Base-by-base conservation (phyloP, 1,140 invertebrate species). In the Bombus fervidus region DNA sequence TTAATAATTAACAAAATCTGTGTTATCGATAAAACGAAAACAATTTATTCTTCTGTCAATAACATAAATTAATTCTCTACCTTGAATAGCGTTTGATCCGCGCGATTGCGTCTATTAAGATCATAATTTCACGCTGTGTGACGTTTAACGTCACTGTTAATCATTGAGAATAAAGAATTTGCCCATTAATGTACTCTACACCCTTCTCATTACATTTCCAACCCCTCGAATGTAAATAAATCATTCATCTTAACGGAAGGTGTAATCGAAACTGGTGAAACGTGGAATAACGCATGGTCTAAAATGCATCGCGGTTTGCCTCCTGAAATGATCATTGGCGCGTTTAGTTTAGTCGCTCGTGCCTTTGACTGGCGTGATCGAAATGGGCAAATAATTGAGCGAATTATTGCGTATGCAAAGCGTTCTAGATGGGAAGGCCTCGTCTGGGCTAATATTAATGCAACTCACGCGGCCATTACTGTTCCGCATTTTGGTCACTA, bases 311-410 rank as follows among this genome's bases (percentile, higher is more conserved):
- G 43, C 25, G 31, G 68, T 79, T 72, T 47, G 39, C 25, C 34
- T 34, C 13, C 15, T 37, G 39, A 62, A 84, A 79, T 84, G 76
- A 84, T 84, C 47, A 71, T 62, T 59, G 64, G 28, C 28, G 47
- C 53, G 82, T 84, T 84, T 71, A 80, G 76, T 79, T 84, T 78
- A 71, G 66, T 15, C 57, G 64, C 28, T n/a, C n/a, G 37, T 59
- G 53, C 76, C 76, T 79, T 84, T 71, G 83, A 72, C 76, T 12
- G 47, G 47, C 76, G 76, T 71, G 76, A 71, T 84, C 76, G 66
- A 84, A 84, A 84, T 47, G 53, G 76, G n/a, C 83, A 72, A 84
- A 84, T 84, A 84, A 84, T 84, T 80, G 76, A 84, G 83, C 53
- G 66, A 84, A 84, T 84, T 80, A 72, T 72, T 59, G 76, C 64